These are phyloP conservation scores for Stegodyphus dumicola DNA, from an alignment of 1,140 invertebrate species.

Conservation along the genomic window DNA sequence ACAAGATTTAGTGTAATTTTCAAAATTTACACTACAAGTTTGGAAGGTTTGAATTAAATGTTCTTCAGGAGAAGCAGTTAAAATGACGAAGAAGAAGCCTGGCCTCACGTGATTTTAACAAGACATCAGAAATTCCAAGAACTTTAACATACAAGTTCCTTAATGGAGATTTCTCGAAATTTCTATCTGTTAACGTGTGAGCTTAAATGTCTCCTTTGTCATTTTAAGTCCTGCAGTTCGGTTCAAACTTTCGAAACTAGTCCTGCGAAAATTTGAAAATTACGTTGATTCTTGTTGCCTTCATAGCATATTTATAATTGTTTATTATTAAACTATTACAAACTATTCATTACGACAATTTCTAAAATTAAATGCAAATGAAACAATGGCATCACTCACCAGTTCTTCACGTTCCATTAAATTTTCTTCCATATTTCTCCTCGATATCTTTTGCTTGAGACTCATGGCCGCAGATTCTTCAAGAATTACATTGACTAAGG, in stretches of 20 bases:
- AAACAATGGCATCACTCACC: background rate
- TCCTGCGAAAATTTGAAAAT: background rate
- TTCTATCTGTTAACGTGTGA: too few relatives aligned
- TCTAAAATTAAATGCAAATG: background rate
- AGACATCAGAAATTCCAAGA: too few relatives aligned
- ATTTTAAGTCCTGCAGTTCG: background rate
- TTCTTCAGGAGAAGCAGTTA: too few relatives aligned
- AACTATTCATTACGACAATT: background rate
- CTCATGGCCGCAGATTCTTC: slow-evolving; percentile 65
- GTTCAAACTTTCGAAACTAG: background rate
- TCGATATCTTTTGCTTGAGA: slow-evolving; percentile 30
- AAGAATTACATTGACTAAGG: slow-evolving; percentile 82
- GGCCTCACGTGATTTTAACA: too few relatives aligned
- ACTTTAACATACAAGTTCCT: too few relatives aligned
- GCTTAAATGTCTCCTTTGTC: too few relatives aligned
- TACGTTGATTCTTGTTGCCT: background rate
- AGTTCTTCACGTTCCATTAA: background rate
- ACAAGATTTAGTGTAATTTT: too few relatives aligned
- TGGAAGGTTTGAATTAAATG: too few relatives aligned
- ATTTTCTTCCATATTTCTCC: slow-evolving; percentile 32
- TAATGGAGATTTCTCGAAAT: too few relatives aligned
- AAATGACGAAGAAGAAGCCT: too few relatives aligned
- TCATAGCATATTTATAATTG: background rate
- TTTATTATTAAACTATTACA: background rate
- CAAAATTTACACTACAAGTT: too few relatives aligned